Base-by-base conservation (phyloP, 2,888 invertebrate species). In the Gari tellinella region DNA sequence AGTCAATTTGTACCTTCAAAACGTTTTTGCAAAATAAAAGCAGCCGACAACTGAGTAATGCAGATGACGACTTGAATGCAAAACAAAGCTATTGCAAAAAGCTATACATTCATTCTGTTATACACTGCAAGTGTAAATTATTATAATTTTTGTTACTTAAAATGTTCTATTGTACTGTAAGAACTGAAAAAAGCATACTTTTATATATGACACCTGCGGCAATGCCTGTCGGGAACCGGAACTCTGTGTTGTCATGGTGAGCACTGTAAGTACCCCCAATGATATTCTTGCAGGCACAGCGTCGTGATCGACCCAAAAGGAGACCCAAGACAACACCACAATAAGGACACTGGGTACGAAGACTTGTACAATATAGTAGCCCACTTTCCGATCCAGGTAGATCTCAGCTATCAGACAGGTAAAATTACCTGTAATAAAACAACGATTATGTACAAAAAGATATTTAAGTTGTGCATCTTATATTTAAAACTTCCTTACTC, bases 301-400 rank as follows among this genome's bases (percentile, higher is more conserved):
- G 26, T 77, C 77, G 21, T 68, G 63, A 62, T 80, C 77, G 26
- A 88, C 69, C 92, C 92, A 92, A 84, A 92, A 92, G 0, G 96
- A 96, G 0, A 96, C 96, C 96, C 96, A 93, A 1, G 92, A 92
- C 67, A 93, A 89, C 15, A 92, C 92, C 15, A 93, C 93, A 12
- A 93, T 89, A 60, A 93, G 89, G 53, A 90, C 89, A 72, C 93
- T 93, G 2, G 93, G 93, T 3, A 93, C 91, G 84, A 93, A 93
- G 70, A 93, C 93, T 31, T 60, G 93, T 41, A 93, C 92, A 23
- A 93, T 86, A 84, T 93, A 93, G 91, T 96, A 96, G 21, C 96
- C 96, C 94, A 96, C 95, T 90, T 96, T 96, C 2, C 96, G 93
- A 90, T 95, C 95, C 40, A 96, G 93, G 91, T 95, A 95, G 87